A percentile compares a stretch with the other conserved stretches of the same genome.
These are phyloP conservation scores for Siphonodentalium dalli DNA, from an alignment of 2,888 invertebrate species.

Conservation along the genomic window DNA sequence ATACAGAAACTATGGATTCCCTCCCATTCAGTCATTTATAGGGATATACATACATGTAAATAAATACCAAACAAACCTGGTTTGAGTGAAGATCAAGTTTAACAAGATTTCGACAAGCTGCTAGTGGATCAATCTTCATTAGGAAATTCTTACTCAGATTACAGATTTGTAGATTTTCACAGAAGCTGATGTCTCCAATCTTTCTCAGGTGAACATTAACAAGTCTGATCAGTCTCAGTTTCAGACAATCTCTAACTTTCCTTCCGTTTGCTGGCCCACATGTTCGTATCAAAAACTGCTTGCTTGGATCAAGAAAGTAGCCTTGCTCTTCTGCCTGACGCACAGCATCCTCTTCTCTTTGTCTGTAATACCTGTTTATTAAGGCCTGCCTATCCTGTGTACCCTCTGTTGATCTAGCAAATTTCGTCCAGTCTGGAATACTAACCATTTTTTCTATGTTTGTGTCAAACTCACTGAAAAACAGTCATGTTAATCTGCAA, in stretches of 20 bases:
- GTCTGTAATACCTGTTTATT: conserved; percentile 48
- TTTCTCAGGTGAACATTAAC: conserved; percentile 48
- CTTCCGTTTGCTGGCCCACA: conserved; percentile 33
- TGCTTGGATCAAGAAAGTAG: conserved; percentile 48
- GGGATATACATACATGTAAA: background rate
- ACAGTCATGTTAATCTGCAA: no score
- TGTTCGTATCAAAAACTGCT: conserved; percentile 41
- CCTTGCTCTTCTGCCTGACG: conserved; percentile 53
- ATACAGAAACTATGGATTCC: no score
- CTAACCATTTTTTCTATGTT: no score
- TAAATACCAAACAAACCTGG: conserved; percentile 42
- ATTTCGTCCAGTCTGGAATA: conserved; percentile 60
- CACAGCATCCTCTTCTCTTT: conserved; percentile 52
- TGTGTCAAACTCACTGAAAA: no score
- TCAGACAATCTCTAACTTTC: conserved; percentile 37
- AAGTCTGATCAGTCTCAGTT: conserved; percentile 44
- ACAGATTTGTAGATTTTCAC: conserved; percentile 53
- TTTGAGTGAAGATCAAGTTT: conserved; percentile 62
- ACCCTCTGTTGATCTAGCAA: conserved; percentile 43
- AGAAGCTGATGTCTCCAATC: conserved; percentile 55
- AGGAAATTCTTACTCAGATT: conserved; percentile 59
- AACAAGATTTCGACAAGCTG: conserved; percentile 52
- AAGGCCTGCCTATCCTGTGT: conserved; percentile 24
- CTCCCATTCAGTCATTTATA: no score
- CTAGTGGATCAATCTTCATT: conserved; percentile 54